Evolutionary conservation across 2,797 vertebrate species (phyloP).

Genomic region (Aythya fuligula): DNA sequence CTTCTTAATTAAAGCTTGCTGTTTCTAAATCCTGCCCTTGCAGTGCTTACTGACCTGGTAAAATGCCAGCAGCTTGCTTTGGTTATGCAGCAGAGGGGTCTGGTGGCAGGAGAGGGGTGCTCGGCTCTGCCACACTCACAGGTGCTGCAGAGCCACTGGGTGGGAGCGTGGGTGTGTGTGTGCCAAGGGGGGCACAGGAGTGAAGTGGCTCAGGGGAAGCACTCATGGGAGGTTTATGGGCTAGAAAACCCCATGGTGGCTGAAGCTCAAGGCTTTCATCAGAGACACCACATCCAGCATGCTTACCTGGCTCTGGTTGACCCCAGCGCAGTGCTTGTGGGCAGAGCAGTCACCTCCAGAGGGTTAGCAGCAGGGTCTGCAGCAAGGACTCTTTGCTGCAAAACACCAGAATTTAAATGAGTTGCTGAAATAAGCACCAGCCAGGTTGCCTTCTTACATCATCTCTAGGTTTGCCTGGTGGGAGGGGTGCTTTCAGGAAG

Average conservation of each 20-base stretch:
- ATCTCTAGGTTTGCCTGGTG: neutral
- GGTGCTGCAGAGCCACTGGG: neutral
- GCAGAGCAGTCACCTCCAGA: neutral
- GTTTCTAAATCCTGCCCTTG: neutral
- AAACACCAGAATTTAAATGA: neutral
- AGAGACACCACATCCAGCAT: rapidly evolving
- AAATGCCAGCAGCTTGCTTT: constrained; percentile 2
- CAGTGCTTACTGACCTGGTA: neutral
- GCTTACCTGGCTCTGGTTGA: neutral
- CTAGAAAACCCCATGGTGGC: neutral
- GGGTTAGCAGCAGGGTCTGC: neutral
- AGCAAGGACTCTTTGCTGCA: neutral
- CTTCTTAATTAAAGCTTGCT: neutral
- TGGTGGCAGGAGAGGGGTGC: neutral
- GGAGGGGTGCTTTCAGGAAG: neutral
- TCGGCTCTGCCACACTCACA: neutral
- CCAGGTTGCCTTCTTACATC: neutral
- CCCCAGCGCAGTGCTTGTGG: rapidly evolving
- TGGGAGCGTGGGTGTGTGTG: neutral
- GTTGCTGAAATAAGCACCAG: neutral
- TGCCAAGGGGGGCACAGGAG: neutral
- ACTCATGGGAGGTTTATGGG: neutral
- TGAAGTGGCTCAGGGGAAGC: neutral
- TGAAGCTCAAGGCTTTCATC: neutral
- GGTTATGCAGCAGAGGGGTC: neutral